Percentiles rank a stretch among this genome's conserved stretches.
Evolutionary conservation across 2,888 invertebrate species (phyloP).

Genomic region (Idaea aversata): DNA sequence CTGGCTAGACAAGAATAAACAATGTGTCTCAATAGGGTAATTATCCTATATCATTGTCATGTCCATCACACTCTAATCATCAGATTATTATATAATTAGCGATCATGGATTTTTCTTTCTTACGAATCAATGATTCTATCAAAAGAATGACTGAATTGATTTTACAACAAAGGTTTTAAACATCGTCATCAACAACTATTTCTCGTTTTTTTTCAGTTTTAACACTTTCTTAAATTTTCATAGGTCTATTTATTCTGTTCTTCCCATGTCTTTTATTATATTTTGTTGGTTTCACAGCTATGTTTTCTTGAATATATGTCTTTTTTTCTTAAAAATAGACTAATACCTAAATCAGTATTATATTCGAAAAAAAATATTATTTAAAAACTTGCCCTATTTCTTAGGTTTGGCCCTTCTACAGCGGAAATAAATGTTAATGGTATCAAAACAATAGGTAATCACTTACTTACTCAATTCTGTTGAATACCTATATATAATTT

Average conservation of each 20-base stretch:
- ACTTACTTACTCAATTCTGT: neutral
- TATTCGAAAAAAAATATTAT: neutral
- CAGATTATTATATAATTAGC: neutral
- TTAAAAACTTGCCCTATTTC: neutral
- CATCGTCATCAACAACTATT: neutral
- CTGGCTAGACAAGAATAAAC: neutral
- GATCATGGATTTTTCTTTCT: neutral
- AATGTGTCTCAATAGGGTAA: neutral
- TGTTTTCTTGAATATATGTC: neutral
- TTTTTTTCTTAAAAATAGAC: neutral
- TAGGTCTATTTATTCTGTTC: neutral
- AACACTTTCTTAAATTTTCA: neutral
- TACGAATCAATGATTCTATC: neutral
- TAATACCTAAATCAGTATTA: neutral
- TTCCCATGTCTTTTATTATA: neutral
- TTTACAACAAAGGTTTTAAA: neutral
- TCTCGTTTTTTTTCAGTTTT: neutral
- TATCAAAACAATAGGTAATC: slow-evolving; percentile 10
- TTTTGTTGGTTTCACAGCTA: neutral
- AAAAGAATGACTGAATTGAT: neutral
- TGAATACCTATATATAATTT: slow-evolving; percentile 28
- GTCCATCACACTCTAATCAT: slow-evolving; percentile 7
- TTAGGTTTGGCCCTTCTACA: slow-evolving; percentile 11
- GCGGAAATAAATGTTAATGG: slow-evolving; percentile 10
- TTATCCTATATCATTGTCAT: slow-evolving; percentile 14